These are phyloP conservation scores for Monarcha castaneiventris DNA, from an alignment of 2,113 vertebrate genomes.

Conservation along the genomic window DNA sequence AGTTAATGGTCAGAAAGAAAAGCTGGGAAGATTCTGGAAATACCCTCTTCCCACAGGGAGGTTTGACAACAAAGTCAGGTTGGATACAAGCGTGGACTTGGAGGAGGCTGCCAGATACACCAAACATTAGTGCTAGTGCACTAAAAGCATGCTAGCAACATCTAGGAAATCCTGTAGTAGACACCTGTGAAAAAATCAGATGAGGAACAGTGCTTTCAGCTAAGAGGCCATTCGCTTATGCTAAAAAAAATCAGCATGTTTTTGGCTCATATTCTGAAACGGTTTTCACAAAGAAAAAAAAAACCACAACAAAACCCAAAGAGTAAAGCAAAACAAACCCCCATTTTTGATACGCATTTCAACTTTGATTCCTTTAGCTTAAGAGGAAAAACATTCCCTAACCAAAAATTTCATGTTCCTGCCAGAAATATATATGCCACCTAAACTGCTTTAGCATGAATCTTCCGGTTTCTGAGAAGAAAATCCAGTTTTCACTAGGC, in stretches of 20 bases:
- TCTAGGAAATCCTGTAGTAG: neutral
- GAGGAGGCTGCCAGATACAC: neutral
- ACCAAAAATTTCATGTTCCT: neutral
- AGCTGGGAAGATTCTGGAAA: neutral
- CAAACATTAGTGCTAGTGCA: neutral
- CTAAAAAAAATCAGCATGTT: neutral
- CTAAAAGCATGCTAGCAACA: neutral
- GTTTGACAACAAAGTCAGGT: neutral
- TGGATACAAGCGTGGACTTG: neutral
- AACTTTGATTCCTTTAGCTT: neutral
- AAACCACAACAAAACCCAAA: no score
- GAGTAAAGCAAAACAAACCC: neutral
- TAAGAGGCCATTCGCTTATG: neutral
- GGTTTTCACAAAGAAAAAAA: neutral
- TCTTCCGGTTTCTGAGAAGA: neutral
- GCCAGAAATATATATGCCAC: fast-evolving
- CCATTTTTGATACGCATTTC: neutral
- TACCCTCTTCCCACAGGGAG: neutral
- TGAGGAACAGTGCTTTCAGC: neutral
- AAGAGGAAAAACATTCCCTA: neutral
- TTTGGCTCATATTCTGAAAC: neutral
- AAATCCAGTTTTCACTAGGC: neutral
- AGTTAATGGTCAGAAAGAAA: neutral
- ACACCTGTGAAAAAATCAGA: neutral
- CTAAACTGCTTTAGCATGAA: neutral